Percentiles rank a stretch among this genome's conserved stretches.
Conservation (phyloP, 2,113 vertebrate species). For the Thamnaconus septentrionalis region DNA sequence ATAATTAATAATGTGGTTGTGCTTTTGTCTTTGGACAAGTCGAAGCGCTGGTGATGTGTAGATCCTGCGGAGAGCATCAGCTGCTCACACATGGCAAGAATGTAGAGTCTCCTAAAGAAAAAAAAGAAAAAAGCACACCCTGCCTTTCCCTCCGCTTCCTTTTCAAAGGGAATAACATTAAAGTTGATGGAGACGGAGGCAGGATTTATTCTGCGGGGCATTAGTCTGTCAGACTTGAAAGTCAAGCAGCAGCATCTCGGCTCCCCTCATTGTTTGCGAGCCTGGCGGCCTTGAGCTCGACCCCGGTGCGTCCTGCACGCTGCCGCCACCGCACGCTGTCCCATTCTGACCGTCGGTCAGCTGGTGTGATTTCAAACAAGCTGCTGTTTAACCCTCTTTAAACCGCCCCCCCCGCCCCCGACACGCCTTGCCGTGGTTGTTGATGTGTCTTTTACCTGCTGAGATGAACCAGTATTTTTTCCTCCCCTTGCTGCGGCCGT, state of each 20-base stretch:
- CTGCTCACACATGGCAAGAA: conserved; percentile 26
- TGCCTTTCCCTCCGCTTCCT: conserved; percentile 39
- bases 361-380: background rate
- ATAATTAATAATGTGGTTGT: no score
- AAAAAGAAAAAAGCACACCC: conserved; percentile 23
- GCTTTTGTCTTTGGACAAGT: no score
- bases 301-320: conserved; percentile 2
- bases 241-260: conserved; percentile 4
- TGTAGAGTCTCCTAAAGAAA: conserved; percentile 20
- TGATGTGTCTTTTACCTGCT: no score
- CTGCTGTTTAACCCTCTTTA: background rate
- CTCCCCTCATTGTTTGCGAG: conserved; percentile 34
- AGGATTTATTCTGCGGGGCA: conserved; percentile 44
- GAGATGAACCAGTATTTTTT: no score
- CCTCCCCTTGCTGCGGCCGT: no score
- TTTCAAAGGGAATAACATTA: conserved; percentile 73
- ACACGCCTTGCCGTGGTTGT: conserved; percentile 12
- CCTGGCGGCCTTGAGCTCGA: conserved; percentile 9
- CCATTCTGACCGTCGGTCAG: background rate
- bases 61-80: conserved; percentile 21
- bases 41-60: no score
- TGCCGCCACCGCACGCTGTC: background rate
- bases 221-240: conserved; percentile 41
- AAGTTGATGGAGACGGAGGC: conserved; percentile 54
- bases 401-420: background rate